These are phyloP conservation scores for Epinephelus malabaricus DNA, from an alignment of 2,797 vertebrate genomes.

Conservation along the genomic window DNA sequence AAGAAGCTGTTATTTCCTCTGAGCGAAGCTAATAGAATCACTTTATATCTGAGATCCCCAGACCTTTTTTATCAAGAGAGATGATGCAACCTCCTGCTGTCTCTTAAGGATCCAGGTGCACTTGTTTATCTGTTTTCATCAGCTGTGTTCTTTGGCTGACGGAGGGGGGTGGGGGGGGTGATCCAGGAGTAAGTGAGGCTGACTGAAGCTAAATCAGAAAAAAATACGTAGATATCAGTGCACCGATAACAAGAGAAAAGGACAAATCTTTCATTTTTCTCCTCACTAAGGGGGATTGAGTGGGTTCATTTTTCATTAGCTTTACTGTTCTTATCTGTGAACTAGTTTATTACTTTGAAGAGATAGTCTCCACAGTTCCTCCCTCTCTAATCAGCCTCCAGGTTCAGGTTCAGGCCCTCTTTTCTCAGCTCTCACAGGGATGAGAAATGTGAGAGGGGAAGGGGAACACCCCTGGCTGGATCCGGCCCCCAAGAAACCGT, in stretches of 20 bases:
- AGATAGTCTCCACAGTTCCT: not conserved
- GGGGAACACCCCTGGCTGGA: slow-evolving; percentile 65
- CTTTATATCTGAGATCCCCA: slow-evolving; percentile 43
- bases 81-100: slow-evolving; percentile 68
- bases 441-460: slow-evolving; percentile 42
- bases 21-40: slow-evolving; percentile 51
- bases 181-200: slow-evolving; percentile 76
- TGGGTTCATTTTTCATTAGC: slow-evolving; percentile 10
- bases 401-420: slow-evolving; percentile 22
- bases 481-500: slow-evolving; percentile 40
- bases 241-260: slow-evolving; percentile 69
- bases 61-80: slow-evolving; percentile 60
- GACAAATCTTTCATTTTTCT: slow-evolving; percentile 9
- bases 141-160: slow-evolving; percentile 89
- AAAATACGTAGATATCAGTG: slow-evolving; percentile 72
- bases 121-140: slow-evolving; percentile 83
- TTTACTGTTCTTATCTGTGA: slow-evolving; percentile 14
- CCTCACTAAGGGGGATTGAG: not conserved
- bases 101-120: slow-evolving; percentile 65
- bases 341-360: slow-evolving; percentile 30
- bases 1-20: slow-evolving; percentile 49
- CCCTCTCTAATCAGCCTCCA: slow-evolving; percentile 14
- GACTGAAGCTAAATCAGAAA: slow-evolving; percentile 73
- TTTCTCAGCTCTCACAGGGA: slow-evolving; percentile 29
- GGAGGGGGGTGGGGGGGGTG: slow-evolving; percentile 81